Percentiles rank a stretch among this genome's conserved stretches.
Conservation (phyloP, 2,888 invertebrate species). For the Apotomis capreana region DNA sequence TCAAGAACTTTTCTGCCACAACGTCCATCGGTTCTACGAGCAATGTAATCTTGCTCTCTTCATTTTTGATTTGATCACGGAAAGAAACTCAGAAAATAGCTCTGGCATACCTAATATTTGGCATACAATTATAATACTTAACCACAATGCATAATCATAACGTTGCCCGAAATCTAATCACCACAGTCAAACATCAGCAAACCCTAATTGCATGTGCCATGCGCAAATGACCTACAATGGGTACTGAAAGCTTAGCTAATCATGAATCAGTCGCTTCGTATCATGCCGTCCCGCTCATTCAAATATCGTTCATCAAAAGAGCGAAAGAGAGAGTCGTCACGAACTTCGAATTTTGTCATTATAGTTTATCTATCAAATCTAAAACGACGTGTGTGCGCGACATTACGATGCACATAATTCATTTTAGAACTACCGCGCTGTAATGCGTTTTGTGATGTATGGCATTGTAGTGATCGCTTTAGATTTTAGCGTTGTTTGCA, state of each 20-base stretch:
- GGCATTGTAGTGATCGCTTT: not conserved
- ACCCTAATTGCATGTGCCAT: conserved; percentile 1
- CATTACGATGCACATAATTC: conserved; percentile 1
- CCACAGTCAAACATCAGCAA: conserved; percentile 4
- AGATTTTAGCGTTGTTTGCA: conserved; percentile 8
- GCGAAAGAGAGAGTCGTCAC: no score
- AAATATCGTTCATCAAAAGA: no score
- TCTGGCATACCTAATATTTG: no score
- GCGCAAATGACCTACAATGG: conserved; percentile 11
- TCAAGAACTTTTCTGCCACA: no score
- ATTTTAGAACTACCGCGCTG: not conserved
- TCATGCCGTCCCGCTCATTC: no score
- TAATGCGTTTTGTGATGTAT: not conserved
- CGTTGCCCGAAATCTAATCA: conserved; percentile 11
- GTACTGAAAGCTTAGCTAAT: conserved; percentile 2
- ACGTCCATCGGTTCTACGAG: no score
- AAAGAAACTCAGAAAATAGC: no score
- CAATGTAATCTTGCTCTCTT: no score
- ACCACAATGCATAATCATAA: not conserved
- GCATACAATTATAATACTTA: no score
- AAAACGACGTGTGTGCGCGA: conserved; percentile 5
- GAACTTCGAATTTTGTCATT: not conserved
- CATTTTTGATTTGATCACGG: no score
- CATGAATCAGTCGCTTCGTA: no score
- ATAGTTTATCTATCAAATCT: not conserved